These are phyloP conservation scores for Arctopsyche grandis DNA, from an alignment of 1,140 invertebrate species.

Conservation along the genomic window DNA sequence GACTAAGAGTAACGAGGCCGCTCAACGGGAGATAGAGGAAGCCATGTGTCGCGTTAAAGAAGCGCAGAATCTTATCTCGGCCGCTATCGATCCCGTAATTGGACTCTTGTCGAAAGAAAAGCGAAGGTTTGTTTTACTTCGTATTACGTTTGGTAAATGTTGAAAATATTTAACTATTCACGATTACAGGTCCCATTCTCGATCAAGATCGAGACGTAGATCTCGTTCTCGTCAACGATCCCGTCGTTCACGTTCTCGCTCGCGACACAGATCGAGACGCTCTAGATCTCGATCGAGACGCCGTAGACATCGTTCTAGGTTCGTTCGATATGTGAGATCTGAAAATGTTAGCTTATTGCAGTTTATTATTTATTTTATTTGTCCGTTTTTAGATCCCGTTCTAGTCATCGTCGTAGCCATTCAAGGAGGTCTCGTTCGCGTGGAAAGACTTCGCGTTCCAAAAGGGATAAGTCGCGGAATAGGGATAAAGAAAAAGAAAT, in stretches of 20 bases:
- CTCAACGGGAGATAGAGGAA: slow-evolving; percentile 95
- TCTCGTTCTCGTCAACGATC: slow-evolving; percentile 61
- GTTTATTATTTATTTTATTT: slow-evolving; percentile 52
- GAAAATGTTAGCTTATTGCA: too few species aligned
- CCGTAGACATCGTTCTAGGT: slow-evolving; percentile 56
- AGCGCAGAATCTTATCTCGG: slow-evolving; percentile 92
- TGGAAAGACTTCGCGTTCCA: slow-evolving; percentile 68
- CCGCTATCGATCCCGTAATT: slow-evolving; percentile 90
- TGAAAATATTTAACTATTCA: background rate
- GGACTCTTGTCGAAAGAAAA: slow-evolving; percentile 87
- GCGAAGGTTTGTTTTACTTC: slow-evolving; percentile 66
- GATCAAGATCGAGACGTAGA: slow-evolving; percentile 64
- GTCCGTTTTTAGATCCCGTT: slow-evolving; percentile 35
- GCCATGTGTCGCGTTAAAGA: slow-evolving; percentile 97
- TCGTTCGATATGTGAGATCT: background rate
- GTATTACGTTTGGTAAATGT: background rate
- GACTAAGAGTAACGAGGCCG: slow-evolving; percentile 93
- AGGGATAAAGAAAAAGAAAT: slow-evolving; percentile 58
- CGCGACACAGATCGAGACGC: slow-evolving; percentile 67
- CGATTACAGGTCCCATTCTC: slow-evolving; percentile 64
- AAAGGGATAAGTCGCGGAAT: slow-evolving; percentile 63
- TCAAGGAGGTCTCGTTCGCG: slow-evolving; percentile 66
- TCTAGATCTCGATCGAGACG: slow-evolving; percentile 62
- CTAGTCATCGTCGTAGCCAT: slow-evolving; percentile 60
- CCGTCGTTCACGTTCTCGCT: slow-evolving; percentile 68